Percentiles rank a stretch among this genome's conserved stretches.
Evolutionary conservation across 2,113 vertebrate genomes (phyloP).

Genomic region (Labrus mixtus): DNA sequence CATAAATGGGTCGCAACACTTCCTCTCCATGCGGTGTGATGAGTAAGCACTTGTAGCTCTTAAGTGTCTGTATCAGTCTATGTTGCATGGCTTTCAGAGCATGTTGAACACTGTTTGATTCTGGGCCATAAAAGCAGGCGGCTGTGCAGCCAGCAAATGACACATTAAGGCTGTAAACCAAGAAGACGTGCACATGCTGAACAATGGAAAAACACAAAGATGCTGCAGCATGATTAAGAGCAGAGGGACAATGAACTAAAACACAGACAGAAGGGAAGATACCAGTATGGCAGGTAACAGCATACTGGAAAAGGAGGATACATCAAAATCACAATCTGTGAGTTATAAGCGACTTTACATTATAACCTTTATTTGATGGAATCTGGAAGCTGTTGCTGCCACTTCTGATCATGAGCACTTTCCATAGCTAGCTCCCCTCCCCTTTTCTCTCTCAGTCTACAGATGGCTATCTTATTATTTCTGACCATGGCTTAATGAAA

Average conservation of each 20-base stretch:
- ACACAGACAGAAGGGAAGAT: not conserved
- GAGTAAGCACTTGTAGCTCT: conserved; percentile 67
- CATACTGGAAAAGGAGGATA: conserved; percentile 4
- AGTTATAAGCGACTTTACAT: conserved; percentile 8
- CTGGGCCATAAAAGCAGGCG: conserved; percentile 65
- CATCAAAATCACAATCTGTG: conserved; percentile 21
- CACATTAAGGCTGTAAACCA: conserved; percentile 66
- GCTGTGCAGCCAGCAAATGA: conserved; percentile 53
- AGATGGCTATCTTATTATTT: conserved; percentile 77
- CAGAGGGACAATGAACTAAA: conserved; percentile 1
- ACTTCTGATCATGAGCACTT: conserved; percentile 18
- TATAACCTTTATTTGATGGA: conserved; percentile 1
- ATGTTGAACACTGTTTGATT: conserved; percentile 62
- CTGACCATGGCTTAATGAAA: conserved; percentile 80
- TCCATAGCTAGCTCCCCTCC: not conserved
- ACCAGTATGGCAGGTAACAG: not conserved
- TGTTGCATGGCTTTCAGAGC: conserved; percentile 51
- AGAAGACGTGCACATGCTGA: conserved; percentile 16
- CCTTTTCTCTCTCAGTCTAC: conserved; percentile 33
- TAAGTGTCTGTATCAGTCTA: conserved; percentile 42
- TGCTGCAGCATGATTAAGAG: conserved; percentile 5
- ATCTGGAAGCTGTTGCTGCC: not conserved
- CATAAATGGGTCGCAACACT: conserved; percentile 43
- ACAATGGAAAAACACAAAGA: conserved; percentile 30
- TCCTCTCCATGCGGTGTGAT: conserved; percentile 44